Base-by-base conservation (phyloP, 2,888 invertebrate genomes). In the Ichneumoninae sp. region DNA sequence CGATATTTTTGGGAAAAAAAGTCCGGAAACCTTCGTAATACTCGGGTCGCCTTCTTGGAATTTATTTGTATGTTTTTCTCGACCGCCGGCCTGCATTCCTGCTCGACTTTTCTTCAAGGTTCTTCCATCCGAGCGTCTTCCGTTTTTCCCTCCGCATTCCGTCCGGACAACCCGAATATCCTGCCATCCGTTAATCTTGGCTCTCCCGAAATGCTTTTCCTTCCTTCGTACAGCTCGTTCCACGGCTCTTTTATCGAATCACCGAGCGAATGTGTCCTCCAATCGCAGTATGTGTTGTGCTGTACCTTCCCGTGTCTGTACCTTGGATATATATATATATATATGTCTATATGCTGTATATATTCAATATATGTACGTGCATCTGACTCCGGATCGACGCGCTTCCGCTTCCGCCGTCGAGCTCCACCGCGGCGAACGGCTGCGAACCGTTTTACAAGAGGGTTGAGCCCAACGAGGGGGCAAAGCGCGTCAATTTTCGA, bases 401-500 rank as follows among this genome's bases (percentile, higher is more conserved):
- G 77, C 70, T 81, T 81, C 77, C 84, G 80, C 66, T 74, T 80
- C 76, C 80, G 69, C 47, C 62, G 40, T 54, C 13, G 19, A 30
- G 40, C 62, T 54, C 30, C 30, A 30, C 30, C 30, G 57, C 30
- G 62, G 44, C n/a, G 16, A 69, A 52, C 40, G 77, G 62, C 52
- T 50, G 52, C 30, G 82, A 30, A 50, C 69, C 62, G 50, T 54
- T 54, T 47, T 8, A 44, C 69, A 50, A 16, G 52, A 83, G 83
- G 77, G 81, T 68, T 50, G 68, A 33, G 78, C 57, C 65, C 52
- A 69, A 72, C 70, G 79, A 71, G 40, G 50, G 79, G 77, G 78
- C 66, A 81, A 79, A 87, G 85, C 77, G 87, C 88, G 79, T 87
- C 91, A 74, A 91, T 92, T 91, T 91, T 90, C 90, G 86, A 83